A percentile compares a stretch with the other conserved stretches of the same genome.
phyloP scores from a whole-genome alignment of 2,888 invertebrate genomes.

The Ophioninae sp. region DNA sequence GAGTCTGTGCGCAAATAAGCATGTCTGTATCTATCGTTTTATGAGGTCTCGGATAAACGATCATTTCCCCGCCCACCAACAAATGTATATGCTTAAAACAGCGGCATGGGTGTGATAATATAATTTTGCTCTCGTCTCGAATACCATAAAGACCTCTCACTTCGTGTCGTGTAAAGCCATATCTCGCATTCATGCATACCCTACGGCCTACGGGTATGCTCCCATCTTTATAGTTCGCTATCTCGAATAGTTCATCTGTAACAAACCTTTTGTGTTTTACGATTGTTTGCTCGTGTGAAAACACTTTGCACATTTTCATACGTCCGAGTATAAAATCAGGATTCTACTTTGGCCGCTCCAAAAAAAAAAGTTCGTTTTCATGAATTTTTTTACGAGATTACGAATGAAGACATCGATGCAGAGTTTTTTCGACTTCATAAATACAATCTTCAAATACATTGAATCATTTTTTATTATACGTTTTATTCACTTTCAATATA shows the following conservation, averaged over 20 bases:
- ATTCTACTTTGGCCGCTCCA: no score
- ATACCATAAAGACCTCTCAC: constrained; percentile 53
- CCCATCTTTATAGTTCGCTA: constrained; percentile 42
- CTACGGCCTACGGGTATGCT: constrained; percentile 40
- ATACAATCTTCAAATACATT: no score
- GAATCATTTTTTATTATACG: no score
- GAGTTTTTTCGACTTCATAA: no score
- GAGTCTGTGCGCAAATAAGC: constrained; percentile 16
- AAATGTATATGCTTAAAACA: constrained; percentile 40
- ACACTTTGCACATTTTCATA: constrained; percentile 31
- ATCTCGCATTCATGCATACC: constrained; percentile 14
- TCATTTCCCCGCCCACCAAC: constrained; percentile 54
- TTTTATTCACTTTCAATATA: no score
- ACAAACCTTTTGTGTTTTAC: constrained; percentile 56
- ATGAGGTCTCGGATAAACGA: constrained; percentile 56
- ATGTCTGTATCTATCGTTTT: constrained; percentile 43
- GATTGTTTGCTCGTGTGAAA: constrained; percentile 40
- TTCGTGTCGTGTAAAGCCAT: constrained; percentile 34
- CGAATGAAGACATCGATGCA: no score
- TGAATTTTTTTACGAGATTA: no score
- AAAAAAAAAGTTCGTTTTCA: no score
- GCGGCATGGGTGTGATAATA: constrained; percentile 55
- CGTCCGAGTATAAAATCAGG: neutral
- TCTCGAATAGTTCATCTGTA: constrained; percentile 60
- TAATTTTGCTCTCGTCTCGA: constrained; percentile 56